Evolutionary conservation across 2,888 invertebrate genomes (phyloP), one percentile per base, ranked within the genome.

Genomic region (Leucophora obtusa): DNA sequence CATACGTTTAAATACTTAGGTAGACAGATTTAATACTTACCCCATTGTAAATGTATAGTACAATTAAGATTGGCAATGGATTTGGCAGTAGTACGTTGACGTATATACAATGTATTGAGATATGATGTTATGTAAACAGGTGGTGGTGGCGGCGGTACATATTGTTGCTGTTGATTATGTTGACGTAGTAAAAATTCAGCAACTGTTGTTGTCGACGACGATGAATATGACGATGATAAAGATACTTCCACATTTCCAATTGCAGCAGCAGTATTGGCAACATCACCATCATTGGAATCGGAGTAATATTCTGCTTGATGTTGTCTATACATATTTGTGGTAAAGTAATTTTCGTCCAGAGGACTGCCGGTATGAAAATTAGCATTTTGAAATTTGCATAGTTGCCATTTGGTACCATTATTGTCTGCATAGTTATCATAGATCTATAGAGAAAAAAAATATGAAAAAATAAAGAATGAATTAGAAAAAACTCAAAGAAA

Each of bases 401-500:
- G 90, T 35, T 91, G 92, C 94, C 94, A 95, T 68, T 92, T 91
- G 0, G 94, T 94, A 43, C 94, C 94, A 88, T 94, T 94, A 83
- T 91, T 91, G 85, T 94, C 94, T 0, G 94, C 93, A 89, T 95
- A 95, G 87, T 93, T 93, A 88, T 95, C 95, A 84, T 91, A 92
- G 17, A 93, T 92, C 93, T 93, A 85, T 9, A 35, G 1, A 28
- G 6, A 28, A 4, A 28, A 24, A 47, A 11, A 28, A 21, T 17
- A 14, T 43, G 21, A n/a, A 43, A 4, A 35, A 35, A 24, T 38
- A 33, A 7, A 18, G 43, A 43, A 38, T 35, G 28, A 28, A 51
- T 7, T 24, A 35, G 18, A 9, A 18, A 51, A 62, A 47, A 1
- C 2, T 18, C 5, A 11, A 38, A 15, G n/a, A 38, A 10, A 43